phyloP scores from a whole-genome alignment of 2,113 vertebrate species.

The Rallus limicola region DNA sequence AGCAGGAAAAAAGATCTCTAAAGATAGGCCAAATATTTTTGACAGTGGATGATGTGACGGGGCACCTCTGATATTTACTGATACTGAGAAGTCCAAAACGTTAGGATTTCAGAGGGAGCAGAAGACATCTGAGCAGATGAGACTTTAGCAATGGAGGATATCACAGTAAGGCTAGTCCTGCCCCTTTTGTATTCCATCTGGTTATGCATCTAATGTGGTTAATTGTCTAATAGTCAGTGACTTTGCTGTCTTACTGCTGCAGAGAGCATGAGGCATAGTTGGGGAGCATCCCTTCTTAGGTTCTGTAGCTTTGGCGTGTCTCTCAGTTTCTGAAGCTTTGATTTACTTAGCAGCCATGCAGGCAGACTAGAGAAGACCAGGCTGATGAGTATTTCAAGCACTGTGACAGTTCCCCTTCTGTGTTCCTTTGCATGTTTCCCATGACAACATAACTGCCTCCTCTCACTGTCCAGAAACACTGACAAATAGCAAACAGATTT shows the following conservation, averaged over 20 bases:
- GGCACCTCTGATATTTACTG: background rate
- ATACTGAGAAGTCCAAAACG: background rate
- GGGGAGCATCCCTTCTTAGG: background rate
- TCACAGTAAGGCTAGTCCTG: background rate
- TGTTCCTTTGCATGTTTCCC: background rate
- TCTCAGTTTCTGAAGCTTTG: background rate
- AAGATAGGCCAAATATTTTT: background rate
- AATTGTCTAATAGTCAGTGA: background rate
- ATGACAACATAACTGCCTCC: background rate
- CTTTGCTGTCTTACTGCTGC: background rate
- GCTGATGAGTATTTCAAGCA: background rate
- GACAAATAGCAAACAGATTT: constrained; percentile 6
- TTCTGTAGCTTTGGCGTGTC: background rate
- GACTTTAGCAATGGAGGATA: background rate
- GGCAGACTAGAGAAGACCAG: background rate
- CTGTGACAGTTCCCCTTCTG: background rate
- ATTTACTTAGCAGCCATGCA: fast-evolving
- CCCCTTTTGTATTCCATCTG: background rate
- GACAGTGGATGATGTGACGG: background rate
- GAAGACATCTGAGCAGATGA: background rate
- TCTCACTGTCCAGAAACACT: background rate
- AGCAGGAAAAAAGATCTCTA: background rate
- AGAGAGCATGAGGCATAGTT: background rate
- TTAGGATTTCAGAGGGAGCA: background rate
- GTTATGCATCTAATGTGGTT: background rate